A percentile compares a stretch with the other conserved stretches of the same genome.
phyloP scores from a whole-genome alignment of 2,888 invertebrate species.

The Agrilus cyanescens region DNA sequence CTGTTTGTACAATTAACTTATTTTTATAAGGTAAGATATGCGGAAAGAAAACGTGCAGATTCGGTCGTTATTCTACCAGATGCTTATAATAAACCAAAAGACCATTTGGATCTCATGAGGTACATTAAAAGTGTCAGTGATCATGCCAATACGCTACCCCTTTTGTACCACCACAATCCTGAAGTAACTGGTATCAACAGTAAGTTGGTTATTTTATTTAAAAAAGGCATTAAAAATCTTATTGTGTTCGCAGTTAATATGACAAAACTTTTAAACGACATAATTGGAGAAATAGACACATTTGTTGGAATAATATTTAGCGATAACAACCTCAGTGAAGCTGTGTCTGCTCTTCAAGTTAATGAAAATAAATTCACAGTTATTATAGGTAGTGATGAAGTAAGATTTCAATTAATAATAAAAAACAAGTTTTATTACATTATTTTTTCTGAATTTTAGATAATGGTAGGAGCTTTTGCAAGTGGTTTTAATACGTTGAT shows the following conservation, averaged over 20 bases:
- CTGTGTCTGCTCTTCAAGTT: constrained; percentile 24
- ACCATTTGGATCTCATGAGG: constrained; percentile 45
- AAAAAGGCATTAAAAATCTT: background rate
- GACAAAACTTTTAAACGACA: constrained; percentile 28
- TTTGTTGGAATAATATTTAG: constrained; percentile 31
- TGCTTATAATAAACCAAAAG: constrained; percentile 56
- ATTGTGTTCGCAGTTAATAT: constrained; percentile 27
- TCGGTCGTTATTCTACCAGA: constrained; percentile 61
- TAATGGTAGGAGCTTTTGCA: constrained; percentile 48
- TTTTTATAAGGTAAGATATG: constrained; percentile 46
- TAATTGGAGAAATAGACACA: constrained; percentile 31
- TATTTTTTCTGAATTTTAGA: constrained; percentile 31
- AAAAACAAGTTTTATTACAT: background rate
- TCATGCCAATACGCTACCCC: constrained; percentile 57
- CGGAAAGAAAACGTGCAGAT: constrained; percentile 46
- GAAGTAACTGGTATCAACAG: constrained; percentile 53
- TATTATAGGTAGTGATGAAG: constrained; percentile 31
- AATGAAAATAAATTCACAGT: constrained; percentile 29
- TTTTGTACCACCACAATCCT: constrained; percentile 71
- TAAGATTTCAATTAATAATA: constrained; percentile 10
- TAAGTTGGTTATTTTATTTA: constrained; percentile 34
- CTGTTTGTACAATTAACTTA: background rate
- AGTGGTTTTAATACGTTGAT: constrained; percentile 57
- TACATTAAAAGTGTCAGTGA: constrained; percentile 53
- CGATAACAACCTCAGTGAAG: constrained; percentile 27